Percentiles rank a stretch among this genome's conserved stretches.
These are phyloP conservation scores for Oreonectes daqikongensis DNA, from an alignment of 2,797 vertebrate species.

Conservation along the genomic window DNA sequence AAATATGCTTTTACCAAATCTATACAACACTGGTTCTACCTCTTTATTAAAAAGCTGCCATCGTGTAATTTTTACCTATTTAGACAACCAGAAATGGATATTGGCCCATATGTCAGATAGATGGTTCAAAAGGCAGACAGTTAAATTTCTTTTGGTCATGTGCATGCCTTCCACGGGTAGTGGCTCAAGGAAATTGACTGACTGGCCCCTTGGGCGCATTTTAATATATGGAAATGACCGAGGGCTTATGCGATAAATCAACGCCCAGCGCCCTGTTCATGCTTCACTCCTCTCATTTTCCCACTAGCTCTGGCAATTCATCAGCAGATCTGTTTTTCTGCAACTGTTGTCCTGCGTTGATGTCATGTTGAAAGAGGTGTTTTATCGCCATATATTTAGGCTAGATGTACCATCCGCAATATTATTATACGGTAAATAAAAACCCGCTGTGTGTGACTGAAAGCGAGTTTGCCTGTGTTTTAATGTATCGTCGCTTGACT, in stretches of 20 bases:
- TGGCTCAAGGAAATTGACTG: constrained; percentile 84
- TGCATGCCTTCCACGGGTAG: constrained; percentile 75
- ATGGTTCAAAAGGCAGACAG: constrained; percentile 41
- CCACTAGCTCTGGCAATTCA: constrained; percentile 38
- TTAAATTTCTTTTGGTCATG: constrained; percentile 71
- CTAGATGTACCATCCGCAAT: constrained; percentile 24
- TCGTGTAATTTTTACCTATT: background rate
- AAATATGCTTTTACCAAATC: background rate
- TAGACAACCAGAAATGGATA: background rate
- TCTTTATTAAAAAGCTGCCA: constrained; percentile 4
- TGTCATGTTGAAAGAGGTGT: constrained; percentile 23
- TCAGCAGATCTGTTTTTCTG: constrained; percentile 38
- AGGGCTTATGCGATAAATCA: constrained; percentile 84
- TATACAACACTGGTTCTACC: background rate
- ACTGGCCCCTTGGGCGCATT: constrained; percentile 83
- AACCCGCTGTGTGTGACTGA: background rate
- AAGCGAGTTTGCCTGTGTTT: background rate
- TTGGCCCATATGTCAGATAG: background rate
- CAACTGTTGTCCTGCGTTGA: constrained; percentile 29
- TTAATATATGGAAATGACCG: constrained; percentile 87
- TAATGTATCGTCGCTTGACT: background rate
- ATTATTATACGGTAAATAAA: constrained; percentile 6
- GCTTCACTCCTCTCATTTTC: constrained; percentile 55
- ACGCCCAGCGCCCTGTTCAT: constrained; percentile 70
- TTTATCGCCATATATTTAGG: constrained; percentile 27